Evolutionary conservation across 2,888 invertebrate genomes (phyloP).

Genomic region (Drosophila prostipennis): DNA sequence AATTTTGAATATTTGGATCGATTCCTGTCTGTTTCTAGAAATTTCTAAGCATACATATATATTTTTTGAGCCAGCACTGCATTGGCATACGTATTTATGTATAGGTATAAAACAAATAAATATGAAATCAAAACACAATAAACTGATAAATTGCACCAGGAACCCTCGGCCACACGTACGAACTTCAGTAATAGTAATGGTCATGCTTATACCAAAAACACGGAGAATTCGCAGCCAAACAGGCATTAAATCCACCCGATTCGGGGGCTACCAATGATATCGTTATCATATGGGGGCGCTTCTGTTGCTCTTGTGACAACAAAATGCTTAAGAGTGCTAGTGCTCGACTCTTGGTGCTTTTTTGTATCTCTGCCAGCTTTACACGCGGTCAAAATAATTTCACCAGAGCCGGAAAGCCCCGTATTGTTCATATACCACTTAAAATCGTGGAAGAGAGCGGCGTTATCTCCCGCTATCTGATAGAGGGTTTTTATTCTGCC

Average conservation of each 20-base stretch:
- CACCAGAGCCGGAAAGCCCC: conserved; percentile 30
- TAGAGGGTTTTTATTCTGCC: conserved; percentile 2
- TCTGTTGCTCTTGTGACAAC: conserved; percentile 27
- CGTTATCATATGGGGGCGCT: conserved; percentile 6
- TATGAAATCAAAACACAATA: conserved; percentile 1
- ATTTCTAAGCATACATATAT: neutral
- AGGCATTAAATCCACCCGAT: neutral
- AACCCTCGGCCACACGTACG: neutral
- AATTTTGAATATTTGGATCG: neutral
- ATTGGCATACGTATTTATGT: neutral
- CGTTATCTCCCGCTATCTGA: conserved; percentile 8
- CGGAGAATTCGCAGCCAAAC: conserved; percentile 3
- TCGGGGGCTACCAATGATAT: conserved; percentile 4
- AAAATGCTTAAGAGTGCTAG: conserved; percentile 21
- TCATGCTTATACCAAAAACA: conserved; percentile 27
- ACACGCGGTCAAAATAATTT: conserved; percentile 23
- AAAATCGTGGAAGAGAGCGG: conserved; percentile 3
- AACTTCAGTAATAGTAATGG: conserved; percentile 15
- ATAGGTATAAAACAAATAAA: neutral
- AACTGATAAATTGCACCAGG: conserved; percentile 5
- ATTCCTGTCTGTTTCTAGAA: conserved; percentile 4
- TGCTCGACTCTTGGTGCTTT: neutral
- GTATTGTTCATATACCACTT: neutral
- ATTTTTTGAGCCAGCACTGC: conserved; percentile 1
- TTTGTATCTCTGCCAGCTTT: neutral